phyloP scores from a whole-genome alignment of 2,888 invertebrate genomes.

The Parelbella ahira region DNA sequence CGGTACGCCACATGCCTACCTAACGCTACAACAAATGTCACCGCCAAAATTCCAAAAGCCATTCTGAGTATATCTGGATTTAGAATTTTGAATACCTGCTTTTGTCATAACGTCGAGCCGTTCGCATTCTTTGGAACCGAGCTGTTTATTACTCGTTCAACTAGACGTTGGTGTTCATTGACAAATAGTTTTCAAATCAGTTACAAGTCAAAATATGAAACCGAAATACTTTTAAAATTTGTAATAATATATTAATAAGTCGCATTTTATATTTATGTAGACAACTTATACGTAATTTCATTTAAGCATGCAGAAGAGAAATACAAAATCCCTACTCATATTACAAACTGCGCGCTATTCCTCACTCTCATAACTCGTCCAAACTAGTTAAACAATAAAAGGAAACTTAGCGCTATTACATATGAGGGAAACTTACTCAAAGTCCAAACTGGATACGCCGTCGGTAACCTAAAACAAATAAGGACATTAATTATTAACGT shows the following conservation, averaged over 20 bases:
- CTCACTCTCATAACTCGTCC: too few species aligned
- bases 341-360: too few species aligned
- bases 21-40: conserved; percentile 29
- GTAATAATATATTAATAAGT: too few species aligned
- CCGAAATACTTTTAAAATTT: too few species aligned
- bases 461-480: conserved; percentile 28
- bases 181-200: too few species aligned
- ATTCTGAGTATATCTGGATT: conserved; percentile 40
- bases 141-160: conserved; percentile 9
- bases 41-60: conserved; percentile 33
- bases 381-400: too few species aligned
- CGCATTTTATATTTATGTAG: too few species aligned
- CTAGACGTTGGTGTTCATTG: conserved; percentile 4
- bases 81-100: conserved; percentile 28
- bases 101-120: not conserved
- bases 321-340: too few species aligned
- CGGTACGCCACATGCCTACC: conserved; percentile 24
- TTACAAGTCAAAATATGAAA: too few species aligned
- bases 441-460: conserved; percentile 15
- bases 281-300: too few species aligned
- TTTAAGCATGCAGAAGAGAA: too few species aligned
- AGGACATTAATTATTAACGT: conserved; percentile 28
- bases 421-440: conserved; percentile 15
- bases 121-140: conserved; percentile 4
- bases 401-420: not conserved